Evolutionary conservation across 1,140 invertebrate genomes (phyloP).

Genomic region (Capitella teleta): DNA sequence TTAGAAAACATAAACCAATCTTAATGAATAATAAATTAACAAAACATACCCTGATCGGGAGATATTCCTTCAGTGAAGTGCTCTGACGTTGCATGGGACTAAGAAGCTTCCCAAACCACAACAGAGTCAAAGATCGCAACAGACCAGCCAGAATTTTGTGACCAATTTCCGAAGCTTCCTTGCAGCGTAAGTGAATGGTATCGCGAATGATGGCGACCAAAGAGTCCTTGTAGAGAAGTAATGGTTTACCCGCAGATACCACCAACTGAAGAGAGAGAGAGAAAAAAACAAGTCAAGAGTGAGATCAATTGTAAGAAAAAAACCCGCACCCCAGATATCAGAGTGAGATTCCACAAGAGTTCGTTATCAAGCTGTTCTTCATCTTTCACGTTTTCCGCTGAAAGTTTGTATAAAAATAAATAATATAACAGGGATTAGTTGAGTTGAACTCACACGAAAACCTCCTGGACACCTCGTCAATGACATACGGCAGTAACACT

Average conservation of each 20-base stretch:
- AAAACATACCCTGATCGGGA: conserved; percentile 54
- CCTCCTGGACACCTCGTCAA: too few species aligned
- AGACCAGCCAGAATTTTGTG: too few species aligned
- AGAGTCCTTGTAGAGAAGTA: conserved; percentile 53
- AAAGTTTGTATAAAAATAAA: neutral
- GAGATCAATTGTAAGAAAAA: neutral
- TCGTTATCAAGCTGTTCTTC: conserved; percentile 69
- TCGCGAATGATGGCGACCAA: conserved; percentile 52
- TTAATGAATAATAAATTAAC: conserved; percentile 12
- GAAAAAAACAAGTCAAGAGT: conserved; percentile 13
- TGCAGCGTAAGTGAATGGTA: conserved; percentile 52
- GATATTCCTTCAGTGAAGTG: too few species aligned
- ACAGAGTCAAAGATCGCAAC: conserved; percentile 49
- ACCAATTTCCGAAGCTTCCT: conserved; percentile 50
- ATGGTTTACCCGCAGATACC: conserved; percentile 49
- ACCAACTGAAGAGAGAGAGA: conserved; percentile 41
- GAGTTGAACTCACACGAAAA: too few species aligned
- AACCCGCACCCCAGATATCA: conserved; percentile 55
- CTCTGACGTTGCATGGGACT: too few species aligned
- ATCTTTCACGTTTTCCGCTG: conserved; percentile 47
- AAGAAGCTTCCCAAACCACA: too few species aligned
- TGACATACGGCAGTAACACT: too few species aligned
- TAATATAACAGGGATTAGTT: neutral
- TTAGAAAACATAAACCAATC: conserved; percentile 5
- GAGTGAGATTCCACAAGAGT: conserved; percentile 62